Conservation (phyloP, 1,140 invertebrate species). For the Drosophila neocordata region DNA sequence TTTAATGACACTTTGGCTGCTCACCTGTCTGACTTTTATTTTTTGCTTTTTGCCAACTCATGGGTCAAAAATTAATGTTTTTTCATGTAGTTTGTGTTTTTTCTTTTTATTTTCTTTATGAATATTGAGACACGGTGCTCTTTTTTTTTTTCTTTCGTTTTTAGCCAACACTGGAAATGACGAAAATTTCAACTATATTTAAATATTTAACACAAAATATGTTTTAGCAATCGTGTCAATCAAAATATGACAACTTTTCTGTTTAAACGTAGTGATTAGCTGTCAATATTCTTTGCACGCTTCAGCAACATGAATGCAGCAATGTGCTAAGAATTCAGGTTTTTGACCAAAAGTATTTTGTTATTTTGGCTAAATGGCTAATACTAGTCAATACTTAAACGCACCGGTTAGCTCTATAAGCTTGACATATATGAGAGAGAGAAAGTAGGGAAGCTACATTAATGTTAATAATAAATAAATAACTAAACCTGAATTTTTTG, state of each 20-base stretch:
- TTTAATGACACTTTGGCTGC: not conserved
- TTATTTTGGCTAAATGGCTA: no score
- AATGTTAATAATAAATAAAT: no score
- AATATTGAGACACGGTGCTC: no score
- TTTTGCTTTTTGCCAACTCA: not conserved
- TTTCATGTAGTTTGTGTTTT: not conserved
- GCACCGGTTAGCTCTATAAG: not conserved
- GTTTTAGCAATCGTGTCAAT: constrained; percentile 4
- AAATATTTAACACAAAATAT: not conserved
- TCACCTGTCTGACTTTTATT: not conserved
- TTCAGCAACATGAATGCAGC: not conserved
- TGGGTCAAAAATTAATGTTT: not conserved
- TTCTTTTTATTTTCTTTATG: not conserved
- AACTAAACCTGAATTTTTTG: not conserved
- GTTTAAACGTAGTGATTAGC: not conserved
- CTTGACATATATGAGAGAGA: no score
- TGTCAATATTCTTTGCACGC: constrained; percentile 2
- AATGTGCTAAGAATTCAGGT: constrained; percentile 4
- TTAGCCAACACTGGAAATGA: no score
- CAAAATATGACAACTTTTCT: not conserved
- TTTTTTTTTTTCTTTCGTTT: no score
- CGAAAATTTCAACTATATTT: not conserved
- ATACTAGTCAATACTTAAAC: not conserved
- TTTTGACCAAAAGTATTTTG: not conserved
- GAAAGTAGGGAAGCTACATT: no score